Base-by-base conservation (phyloP, 2,113 vertebrate species). In the Mesoclemmys tuberculata region DNA sequence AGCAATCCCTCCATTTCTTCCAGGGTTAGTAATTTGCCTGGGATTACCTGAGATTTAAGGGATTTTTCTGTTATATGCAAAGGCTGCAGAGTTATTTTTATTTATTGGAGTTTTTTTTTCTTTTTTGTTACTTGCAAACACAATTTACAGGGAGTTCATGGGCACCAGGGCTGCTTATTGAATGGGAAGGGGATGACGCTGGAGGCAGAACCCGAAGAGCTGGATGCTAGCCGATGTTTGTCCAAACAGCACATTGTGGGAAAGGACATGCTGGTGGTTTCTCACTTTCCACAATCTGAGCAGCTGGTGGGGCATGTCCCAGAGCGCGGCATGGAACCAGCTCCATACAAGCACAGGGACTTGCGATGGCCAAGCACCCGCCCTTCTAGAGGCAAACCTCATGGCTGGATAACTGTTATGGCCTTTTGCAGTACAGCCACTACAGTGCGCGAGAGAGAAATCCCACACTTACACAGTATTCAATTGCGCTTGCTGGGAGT, bases 261-360 rank as follows among this genome's bases (percentile, higher is more conserved):
- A 88, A 83, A 84, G 41, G 71, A 85, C 56, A 29, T 24, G 10
- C 21, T 61, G 77, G 48, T 8, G 48, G 56, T 87, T 87, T 83
- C 84, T 92, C 80, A 87, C 46, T 64, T 78, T 55, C 77, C 79
- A 78, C 29, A 86, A 29, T 41, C 80, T 11, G 29, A 80, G 58
- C 27, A n/a, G 44, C 24, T 80, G 46, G 48, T 13, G 35, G 75
- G 9, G 21, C 4, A 2, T 22, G 8, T n/a, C 61, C 61, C 18
- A n/a, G 35, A n/a, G 31, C 64, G 16, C 5, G 22, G 56, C 49
- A 49, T 55, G 77, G 56, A 38, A 44, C 51, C 61, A 56, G 12
- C 41, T 38, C 27, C 71, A n/a, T 10, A 35, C 9, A 52, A 55
- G 29, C 38, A 84, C 49, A 84, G 58, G 48, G 31, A 77, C 35